phyloP scores from a whole-genome alignment of 2,888 invertebrate species.

The Eristalis arbustorum region DNA sequence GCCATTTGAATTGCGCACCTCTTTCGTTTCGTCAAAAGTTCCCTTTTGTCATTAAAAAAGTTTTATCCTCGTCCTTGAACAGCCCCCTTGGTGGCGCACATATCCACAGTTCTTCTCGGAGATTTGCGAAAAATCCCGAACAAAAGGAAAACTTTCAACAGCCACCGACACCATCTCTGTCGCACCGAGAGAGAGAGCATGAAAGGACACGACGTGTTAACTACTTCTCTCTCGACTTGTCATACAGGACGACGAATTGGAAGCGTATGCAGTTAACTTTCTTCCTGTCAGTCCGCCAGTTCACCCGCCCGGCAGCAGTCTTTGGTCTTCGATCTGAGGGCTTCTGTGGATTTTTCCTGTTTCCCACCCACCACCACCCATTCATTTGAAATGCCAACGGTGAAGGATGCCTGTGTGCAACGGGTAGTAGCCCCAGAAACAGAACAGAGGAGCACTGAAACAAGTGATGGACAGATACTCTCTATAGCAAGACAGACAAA shows the following conservation, averaged over 20 bases:
- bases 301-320: not conserved
- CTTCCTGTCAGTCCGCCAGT: slow-evolving; percentile 38
- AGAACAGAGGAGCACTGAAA: slow-evolving; percentile 41
- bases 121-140: slow-evolving; percentile 23
- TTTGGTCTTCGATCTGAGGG: not conserved
- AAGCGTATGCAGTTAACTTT: slow-evolving; percentile 69
- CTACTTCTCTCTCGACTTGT: slow-evolving; percentile 64
- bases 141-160: slow-evolving; percentile 31
- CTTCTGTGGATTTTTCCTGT: not conserved
- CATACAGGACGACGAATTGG: slow-evolving; percentile 66
- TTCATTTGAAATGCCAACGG: slow-evolving; percentile 1
- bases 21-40: slow-evolving; percentile 63
- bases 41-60: slow-evolving; percentile 68
- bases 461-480: slow-evolving; percentile 70
- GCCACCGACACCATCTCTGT: not conserved
- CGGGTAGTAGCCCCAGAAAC: slow-evolving; percentile 4
- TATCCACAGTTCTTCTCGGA: slow-evolving; percentile 18
- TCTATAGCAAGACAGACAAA: slow-evolving; percentile 77
- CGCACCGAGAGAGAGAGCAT: not conserved
- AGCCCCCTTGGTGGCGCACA: slow-evolving; percentile 25
- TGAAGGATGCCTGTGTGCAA: slow-evolving; percentile 9
- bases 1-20: slow-evolving; percentile 61
- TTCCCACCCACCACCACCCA: not conserved
- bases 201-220: slow-evolving; percentile 66
- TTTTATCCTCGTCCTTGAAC: slow-evolving; percentile 23